phyloP scores from a whole-genome alignment of 2,888 invertebrate genomes.

The Pollenia angustigena region DNA sequence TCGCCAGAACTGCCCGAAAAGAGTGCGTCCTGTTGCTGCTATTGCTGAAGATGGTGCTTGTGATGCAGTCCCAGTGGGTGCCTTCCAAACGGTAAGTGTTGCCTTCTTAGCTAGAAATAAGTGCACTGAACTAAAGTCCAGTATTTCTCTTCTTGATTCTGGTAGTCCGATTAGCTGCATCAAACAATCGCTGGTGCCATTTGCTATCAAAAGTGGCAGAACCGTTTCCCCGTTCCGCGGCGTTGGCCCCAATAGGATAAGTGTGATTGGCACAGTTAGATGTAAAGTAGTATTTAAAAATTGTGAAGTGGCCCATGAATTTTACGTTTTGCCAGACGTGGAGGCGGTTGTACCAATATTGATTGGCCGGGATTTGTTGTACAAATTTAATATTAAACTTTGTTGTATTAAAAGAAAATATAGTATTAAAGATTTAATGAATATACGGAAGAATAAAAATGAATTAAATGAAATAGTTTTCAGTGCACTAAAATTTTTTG shows the following conservation, averaged over 20 bases:
- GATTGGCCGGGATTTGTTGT: not conserved
- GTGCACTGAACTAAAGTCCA: constrained; percentile 38
- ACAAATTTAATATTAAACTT: constrained; percentile 22
- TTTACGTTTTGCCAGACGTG: constrained; percentile 16
- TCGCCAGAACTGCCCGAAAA: constrained; percentile 39
- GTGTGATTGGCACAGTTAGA: not conserved
- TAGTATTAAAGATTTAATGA: not conserved
- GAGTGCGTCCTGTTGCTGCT: not conserved
- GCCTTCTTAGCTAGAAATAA: constrained; percentile 24
- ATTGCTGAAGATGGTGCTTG: not conserved
- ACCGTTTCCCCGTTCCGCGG: constrained; percentile 27
- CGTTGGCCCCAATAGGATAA: constrained; percentile 15
- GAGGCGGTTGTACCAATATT: too few species aligned
- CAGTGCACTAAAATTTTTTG: constrained; percentile 15
- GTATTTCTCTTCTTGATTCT: constrained; percentile 48
- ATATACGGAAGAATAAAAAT: not conserved
- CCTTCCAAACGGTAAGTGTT: constrained; percentile 41
- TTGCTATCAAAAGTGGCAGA: constrained; percentile 8
- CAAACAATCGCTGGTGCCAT: not conserved
- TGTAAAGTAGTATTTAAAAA: not conserved
- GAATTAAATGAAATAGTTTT: not conserved
- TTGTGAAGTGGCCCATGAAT: constrained; percentile 15
- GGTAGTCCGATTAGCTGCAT: constrained; percentile 29
- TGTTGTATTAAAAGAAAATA: constrained; percentile 10
- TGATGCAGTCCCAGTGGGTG: not conserved